Percentiles rank a stretch among this genome's conserved stretches.
These are phyloP conservation scores for Caranx ignobilis DNA, from an alignment of 2,113 vertebrate species.

Conservation along the genomic window DNA sequence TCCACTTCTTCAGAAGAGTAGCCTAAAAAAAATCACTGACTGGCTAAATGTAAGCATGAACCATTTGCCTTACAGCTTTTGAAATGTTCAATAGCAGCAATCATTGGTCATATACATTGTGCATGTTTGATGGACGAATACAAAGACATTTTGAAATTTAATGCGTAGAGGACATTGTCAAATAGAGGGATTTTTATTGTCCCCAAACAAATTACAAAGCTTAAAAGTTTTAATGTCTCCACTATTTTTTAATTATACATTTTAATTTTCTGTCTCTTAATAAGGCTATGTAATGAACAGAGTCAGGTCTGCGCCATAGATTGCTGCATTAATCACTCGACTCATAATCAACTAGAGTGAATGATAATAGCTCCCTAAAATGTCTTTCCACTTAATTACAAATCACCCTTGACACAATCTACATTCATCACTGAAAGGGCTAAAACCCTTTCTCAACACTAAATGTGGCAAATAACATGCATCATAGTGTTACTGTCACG, in stretches of 20 bases:
- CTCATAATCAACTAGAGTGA: slow-evolving; percentile 67
- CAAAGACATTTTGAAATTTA: slow-evolving; percentile 1
- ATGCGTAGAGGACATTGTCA: not conserved
- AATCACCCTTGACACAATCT: slow-evolving; percentile 54
- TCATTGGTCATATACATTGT: not conserved
- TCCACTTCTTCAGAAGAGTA: no score
- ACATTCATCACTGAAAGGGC: slow-evolving; percentile 50
- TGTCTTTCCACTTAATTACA: slow-evolving; percentile 65
- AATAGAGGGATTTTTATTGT: slow-evolving; percentile 25
- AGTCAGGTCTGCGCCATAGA: slow-evolving; percentile 55
- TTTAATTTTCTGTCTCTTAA: slow-evolving; percentile 67
- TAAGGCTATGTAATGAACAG: slow-evolving; percentile 51
- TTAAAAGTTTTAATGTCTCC: slow-evolving; percentile 40
- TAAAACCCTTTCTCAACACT: slow-evolving; percentile 19
- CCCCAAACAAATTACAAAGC: slow-evolving; percentile 42
- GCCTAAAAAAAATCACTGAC: no score
- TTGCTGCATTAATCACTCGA: slow-evolving; percentile 71
- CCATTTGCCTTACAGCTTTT: not conserved
- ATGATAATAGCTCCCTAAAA: slow-evolving; percentile 63
- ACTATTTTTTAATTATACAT: slow-evolving; percentile 59
- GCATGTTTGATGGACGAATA: not conserved
- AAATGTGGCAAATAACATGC: not conserved
- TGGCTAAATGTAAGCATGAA: not conserved
- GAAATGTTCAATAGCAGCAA: not conserved
- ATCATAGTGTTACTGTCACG: not conserved